Base-by-base conservation (phyloP, 2,888 invertebrate species). In the Eumerus sabulonum region DNA sequence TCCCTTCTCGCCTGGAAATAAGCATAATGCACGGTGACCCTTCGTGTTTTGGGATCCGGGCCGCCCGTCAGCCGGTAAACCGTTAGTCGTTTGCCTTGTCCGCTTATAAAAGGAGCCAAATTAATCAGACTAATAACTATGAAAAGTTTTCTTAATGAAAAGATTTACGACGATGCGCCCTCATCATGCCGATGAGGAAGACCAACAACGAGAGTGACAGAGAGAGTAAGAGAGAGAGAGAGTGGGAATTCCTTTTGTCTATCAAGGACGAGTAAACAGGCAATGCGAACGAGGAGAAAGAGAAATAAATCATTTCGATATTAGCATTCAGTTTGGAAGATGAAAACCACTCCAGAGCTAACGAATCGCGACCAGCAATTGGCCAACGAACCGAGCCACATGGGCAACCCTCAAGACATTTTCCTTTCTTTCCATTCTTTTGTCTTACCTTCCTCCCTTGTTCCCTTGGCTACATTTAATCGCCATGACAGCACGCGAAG, bases 41-140 rank as follows among this genome's bases (percentile, higher is more conserved):
- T 81, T 72, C 68, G 74, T 63, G 70, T 77, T 71, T 84, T 85
- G 85, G 86, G 86, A 27, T 27, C 27, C 27, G 27, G 27, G 3
- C 27, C 27, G 27, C 27, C 27, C 27, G 27, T 27, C 27, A 27
- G 27, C 27, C 27, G 27, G 27, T 27, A 27, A 7, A 27, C 27
- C 27, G 27, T 27, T 27, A 27, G 27, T 27, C 27, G 27, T 27
- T 27, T 27, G 27, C 27, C 27, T 27, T 27, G 27, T 7, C 87
- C 87, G 87, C 87, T 87, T 87, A 87, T 87, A 86, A 88, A 87
- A 88, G 86, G 87, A 88, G 87, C 85, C 86, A 87, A 88, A 88
- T 88, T 88, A 88, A 88, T 88, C 88, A 88, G 88, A 87, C 88
- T 88, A 88, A 88, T 88, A 88, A 88, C 87, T 87, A 86, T 86